Percentiles rank a stretch among this genome's conserved stretches.
Conservation (phyloP, 2,113 vertebrate species). For the Leucosticte australis region DNA sequence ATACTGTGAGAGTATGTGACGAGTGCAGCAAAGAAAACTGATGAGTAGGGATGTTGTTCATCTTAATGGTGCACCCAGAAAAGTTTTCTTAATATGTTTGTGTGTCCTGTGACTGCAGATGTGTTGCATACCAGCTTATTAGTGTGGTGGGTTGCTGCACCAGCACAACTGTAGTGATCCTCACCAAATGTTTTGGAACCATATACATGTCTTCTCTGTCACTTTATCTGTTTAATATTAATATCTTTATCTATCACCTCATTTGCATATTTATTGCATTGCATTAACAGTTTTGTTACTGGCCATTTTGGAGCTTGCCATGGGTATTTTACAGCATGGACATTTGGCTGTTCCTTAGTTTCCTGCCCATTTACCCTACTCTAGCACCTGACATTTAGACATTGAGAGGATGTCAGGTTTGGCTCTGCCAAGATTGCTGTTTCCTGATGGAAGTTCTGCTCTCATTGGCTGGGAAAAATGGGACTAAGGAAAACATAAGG, state of each 20-base stretch:
- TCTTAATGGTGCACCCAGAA: not conserved
- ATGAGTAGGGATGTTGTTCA: not conserved
- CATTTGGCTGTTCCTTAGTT: not conserved
- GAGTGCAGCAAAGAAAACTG: not conserved
- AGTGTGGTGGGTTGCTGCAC: not conserved
- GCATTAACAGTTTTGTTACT: not conserved
- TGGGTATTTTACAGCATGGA: not conserved
- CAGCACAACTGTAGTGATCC: not conserved
- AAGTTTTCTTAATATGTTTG: not conserved
- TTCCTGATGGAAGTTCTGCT: not conserved
- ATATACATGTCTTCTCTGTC: fast-evolving
- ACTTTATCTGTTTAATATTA: not conserved
- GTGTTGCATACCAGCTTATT: not conserved
- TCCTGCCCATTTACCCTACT: not conserved
- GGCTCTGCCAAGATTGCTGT: not conserved
- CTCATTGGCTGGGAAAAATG: not conserved
- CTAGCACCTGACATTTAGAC: not conserved
- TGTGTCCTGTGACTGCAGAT: not conserved
- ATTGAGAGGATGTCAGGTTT: not conserved
- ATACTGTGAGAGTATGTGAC: not conserved
- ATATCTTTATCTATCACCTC: not conserved
- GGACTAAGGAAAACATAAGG: not conserved
- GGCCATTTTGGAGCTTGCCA: not conserved
- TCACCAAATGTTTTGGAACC: not conserved
- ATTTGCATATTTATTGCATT: not conserved